phyloP scores from a whole-genome alignment of 2,113 vertebrate genomes.

The Leucoraja erinaceus region DNA sequence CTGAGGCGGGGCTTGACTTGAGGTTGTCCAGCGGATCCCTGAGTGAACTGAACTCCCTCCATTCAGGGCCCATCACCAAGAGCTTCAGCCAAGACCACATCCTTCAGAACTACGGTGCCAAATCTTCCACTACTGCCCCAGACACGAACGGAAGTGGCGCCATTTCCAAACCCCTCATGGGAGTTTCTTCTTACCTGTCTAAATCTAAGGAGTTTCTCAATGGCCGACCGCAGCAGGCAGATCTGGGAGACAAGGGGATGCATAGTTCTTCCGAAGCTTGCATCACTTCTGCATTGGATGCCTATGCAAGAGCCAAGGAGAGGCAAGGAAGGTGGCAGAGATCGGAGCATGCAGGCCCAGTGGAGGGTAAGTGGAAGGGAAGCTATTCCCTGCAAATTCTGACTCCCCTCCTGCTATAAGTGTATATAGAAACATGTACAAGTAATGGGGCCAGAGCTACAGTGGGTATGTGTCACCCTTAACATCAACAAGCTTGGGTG shows the following conservation, averaged over 20 bases:
- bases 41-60: not conserved
- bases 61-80: not conserved
- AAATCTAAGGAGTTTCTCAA: conserved; percentile 9
- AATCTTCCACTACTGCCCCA: not conserved
- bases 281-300: not conserved
- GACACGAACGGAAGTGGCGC: not conserved
- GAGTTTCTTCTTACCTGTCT: conserved; percentile 25
- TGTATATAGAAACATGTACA: not conserved
- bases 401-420: not conserved
- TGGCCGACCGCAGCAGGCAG: not conserved
- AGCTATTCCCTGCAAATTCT: too few relatives aligned
- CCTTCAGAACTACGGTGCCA: not conserved
- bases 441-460: not conserved
- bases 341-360: not conserved
- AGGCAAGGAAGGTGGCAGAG: not conserved
- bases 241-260: not conserved
- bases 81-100: not conserved
- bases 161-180: conserved; percentile 27
- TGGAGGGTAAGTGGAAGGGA: conserved; percentile 16
- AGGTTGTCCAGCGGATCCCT: not conserved
- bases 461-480: not conserved
- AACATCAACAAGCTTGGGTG: not conserved
- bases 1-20: conserved; percentile 1
- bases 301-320: not conserved
- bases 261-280: not conserved